Conservation (phyloP, 35 echinoderm and acorn worm genomes). For the Ophiothrix spiculata region DNA sequence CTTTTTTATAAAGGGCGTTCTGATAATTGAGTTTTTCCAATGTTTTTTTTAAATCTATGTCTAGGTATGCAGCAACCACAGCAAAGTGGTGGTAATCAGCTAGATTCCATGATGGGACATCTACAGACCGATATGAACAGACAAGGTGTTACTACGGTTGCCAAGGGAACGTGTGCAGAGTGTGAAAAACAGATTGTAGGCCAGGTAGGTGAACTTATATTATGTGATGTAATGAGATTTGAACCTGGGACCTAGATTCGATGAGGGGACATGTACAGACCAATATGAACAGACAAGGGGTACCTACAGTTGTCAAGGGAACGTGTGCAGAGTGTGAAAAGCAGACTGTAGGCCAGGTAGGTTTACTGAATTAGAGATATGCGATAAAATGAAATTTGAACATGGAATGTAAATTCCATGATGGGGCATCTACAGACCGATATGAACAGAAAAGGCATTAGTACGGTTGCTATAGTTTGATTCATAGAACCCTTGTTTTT, state of each 20-base stretch:
- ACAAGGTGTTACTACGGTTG: constrained; percentile 88
- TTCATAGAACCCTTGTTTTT: no score
- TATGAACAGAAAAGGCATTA: no score
- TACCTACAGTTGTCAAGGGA: constrained; percentile 85
- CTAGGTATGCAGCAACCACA: neutral
- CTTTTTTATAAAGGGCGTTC: no score
- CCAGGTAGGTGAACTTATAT: constrained; percentile 77
- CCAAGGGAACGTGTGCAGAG: constrained; percentile 91
- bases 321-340: constrained; percentile 90
- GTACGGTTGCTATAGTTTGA: no score
- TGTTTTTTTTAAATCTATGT: no score
- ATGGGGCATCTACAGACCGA: no score
- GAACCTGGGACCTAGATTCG: constrained; percentile 67
- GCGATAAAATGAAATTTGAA: no score
- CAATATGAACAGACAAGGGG: constrained; percentile 80
- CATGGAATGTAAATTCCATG: no score
- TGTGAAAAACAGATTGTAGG: constrained; percentile 96
- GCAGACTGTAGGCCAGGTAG: constrained; percentile 90
- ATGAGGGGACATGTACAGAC: constrained; percentile 82
- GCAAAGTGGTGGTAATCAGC: no score
- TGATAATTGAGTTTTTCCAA: no score
- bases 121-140: constrained; percentile 74
- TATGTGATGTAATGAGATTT: no score
- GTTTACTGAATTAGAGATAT: no score
- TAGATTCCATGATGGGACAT: constrained; percentile 41